Conservation (phyloP, 1,140 invertebrate genomes). For the Drosophila orena region DNA sequence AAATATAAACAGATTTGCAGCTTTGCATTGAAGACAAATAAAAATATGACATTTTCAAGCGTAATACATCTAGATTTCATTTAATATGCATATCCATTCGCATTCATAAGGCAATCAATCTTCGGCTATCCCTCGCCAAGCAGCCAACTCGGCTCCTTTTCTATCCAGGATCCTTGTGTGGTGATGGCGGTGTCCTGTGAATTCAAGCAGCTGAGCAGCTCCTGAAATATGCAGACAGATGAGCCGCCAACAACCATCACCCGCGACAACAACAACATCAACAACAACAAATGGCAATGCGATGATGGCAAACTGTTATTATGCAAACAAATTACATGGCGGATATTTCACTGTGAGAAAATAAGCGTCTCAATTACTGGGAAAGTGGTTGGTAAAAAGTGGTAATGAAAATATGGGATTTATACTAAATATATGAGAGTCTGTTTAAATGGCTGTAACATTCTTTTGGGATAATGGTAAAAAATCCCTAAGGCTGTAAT, state of each 20-base stretch:
- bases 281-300: slow-evolving; percentile 36
- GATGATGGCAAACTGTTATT: slow-evolving; percentile 74
- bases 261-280: slow-evolving; percentile 47
- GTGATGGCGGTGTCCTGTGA: slow-evolving; percentile 55
- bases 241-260: slow-evolving; percentile 48
- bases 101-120: slow-evolving; percentile 49
- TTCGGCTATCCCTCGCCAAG: slow-evolving; percentile 24
- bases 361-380: not conserved
- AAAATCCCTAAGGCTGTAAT: too few species aligned
- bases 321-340: slow-evolving; percentile 80
- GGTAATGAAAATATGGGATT: too few species aligned
- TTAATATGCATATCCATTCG: slow-evolving; percentile 48
- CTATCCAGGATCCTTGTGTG: slow-evolving; percentile 8
- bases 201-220: slow-evolving; percentile 75
- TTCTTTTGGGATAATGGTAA: too few species aligned
- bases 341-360: slow-evolving; percentile 42
- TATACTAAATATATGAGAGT: too few species aligned
- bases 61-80: slow-evolving; percentile 38
- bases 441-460: too few species aligned
- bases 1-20: slow-evolving; percentile 14
- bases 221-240: slow-evolving; percentile 69
- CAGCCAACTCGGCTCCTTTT: slow-evolving; percentile 4
- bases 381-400: not conserved
- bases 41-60: slow-evolving; percentile 11
- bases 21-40: not conserved